Percentiles rank a stretch among this genome's conserved stretches.
These are phyloP conservation scores for Scrobipalpa costella DNA, from an alignment of 2,888 invertebrate genomes.

Conservation along the genomic window DNA sequence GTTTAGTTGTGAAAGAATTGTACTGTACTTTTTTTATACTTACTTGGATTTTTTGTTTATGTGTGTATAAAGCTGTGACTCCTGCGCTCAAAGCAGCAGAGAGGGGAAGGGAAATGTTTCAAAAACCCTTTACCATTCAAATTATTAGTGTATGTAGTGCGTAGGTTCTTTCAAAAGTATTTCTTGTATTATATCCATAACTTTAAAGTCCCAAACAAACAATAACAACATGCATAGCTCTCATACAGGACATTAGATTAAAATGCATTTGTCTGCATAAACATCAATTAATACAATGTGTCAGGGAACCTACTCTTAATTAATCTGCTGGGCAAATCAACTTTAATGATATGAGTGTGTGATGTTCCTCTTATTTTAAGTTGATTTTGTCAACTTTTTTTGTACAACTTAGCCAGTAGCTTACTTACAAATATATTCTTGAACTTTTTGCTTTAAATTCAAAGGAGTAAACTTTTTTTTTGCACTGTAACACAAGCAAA, in stretches of 20 bases:
- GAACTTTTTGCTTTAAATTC: background rate
- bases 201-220: too few species aligned
- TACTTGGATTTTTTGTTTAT: too few species aligned
- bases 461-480: background rate
- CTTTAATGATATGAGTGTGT: background rate
- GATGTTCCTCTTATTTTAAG: background rate
- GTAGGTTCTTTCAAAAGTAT: too few species aligned
- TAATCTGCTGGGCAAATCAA: slow-evolving; percentile 1
- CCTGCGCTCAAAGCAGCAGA: too few species aligned
- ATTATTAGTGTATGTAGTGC: too few species aligned
- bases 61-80: too few species aligned
- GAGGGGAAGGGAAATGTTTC: too few species aligned
- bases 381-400: background rate
- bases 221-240: too few species aligned
- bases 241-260: background rate
- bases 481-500: background rate
- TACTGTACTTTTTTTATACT: background rate
- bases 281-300: background rate
- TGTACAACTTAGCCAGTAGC: background rate
- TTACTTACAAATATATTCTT: background rate
- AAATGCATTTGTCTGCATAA: background rate
- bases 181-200: too few species aligned
- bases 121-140: too few species aligned
- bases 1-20: slow-evolving; percentile 2
- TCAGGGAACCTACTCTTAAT: background rate